Evolutionary conservation across 53 echinoderm and acorn worm genomes (phyloP), one percentile per base, ranked within the genome.

Genomic region (Luidia sarsii): DNA sequence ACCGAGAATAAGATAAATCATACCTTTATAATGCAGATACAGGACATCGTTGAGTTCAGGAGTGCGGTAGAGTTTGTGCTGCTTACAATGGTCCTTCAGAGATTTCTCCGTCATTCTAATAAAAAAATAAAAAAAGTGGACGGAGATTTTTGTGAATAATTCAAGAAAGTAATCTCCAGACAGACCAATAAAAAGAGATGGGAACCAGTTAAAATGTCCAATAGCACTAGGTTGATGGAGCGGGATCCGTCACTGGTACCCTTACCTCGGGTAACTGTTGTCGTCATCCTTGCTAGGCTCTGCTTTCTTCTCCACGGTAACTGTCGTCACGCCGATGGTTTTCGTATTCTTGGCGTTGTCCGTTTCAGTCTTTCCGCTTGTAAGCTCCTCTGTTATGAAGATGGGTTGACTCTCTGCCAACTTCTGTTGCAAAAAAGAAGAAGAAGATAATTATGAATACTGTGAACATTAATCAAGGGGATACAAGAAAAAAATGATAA

Each of bases 21-120:
- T 85, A 95, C 95, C 95, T 88, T 92, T 95, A 60, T 95, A 95
- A 61, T 95, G 95, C 1, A 95, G 86, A 54, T 95, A 95, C 30
- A 95, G 64, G 3, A 95, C 90, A 75, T 95, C 95, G 43, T 95
- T 95, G 4, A 95, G 90, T 51, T 95, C 89, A 13, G 95, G 90
- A 2, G 95, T 95, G 18, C 90, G 63, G 86, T 95, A 95, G 7
- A 95, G 82, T 51, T 92, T 90, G 43, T 92, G 85, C 28, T 85
- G 85, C 83, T 90, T 90, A 57, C 95, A 95, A 20, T 80, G 70
- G 28, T 90, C 92, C 53, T 46, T 72, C 2, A 95, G 54, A 10
- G 83, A 85, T 63, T 95, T 92, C 14, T 66, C 80, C 5, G 90
- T 95, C 80, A 95, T 95, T 55, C 95, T 95, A 39, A 7, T 24